Conservation (phyloP, 1,140 invertebrate species). For the Cydia strobilella region DNA sequence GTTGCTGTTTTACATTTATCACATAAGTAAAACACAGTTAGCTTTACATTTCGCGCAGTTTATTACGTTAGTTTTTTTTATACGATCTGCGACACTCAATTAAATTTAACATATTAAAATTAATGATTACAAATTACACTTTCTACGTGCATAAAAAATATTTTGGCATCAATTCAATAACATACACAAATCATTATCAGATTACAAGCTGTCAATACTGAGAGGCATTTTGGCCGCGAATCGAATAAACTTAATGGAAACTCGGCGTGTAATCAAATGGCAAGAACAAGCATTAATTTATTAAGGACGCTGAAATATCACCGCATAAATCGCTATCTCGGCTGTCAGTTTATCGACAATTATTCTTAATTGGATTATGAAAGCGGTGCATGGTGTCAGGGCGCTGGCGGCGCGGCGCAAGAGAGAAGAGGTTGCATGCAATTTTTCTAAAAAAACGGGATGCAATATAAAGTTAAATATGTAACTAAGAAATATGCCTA, state of each 20-base stretch:
- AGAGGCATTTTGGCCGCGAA: conserved; percentile 53
- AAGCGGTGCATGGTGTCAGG: conserved; percentile 57
- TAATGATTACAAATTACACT: not conserved
- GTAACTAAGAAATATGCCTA: too few species aligned
- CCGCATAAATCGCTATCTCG: conserved; percentile 76
- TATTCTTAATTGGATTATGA: conserved; percentile 80
- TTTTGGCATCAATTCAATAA: conserved; percentile 34
- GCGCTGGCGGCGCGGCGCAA: conserved; percentile 35
- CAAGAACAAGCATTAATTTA: conserved; percentile 79
- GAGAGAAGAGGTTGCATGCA: conserved; percentile 34
- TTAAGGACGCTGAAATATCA: conserved; percentile 79
- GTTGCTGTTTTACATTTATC: not conserved
- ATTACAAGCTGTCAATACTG: conserved; percentile 61
- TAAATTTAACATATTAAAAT: not conserved
- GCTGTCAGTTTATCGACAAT: conserved; percentile 79
- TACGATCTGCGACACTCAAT: not conserved
- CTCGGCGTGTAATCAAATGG: conserved; percentile 72
- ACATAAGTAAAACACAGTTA: not conserved
- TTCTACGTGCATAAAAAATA: not conserved
- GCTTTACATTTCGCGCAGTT: too few species aligned
- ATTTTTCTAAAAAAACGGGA: too few species aligned
- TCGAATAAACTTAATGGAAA: conserved; percentile 74
- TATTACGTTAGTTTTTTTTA: not conserved
- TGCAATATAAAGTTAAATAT: too few species aligned
- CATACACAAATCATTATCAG: conserved; percentile 47